Conservation (phyloP, 2,888 invertebrate species). For the Noctua janthina region DNA sequence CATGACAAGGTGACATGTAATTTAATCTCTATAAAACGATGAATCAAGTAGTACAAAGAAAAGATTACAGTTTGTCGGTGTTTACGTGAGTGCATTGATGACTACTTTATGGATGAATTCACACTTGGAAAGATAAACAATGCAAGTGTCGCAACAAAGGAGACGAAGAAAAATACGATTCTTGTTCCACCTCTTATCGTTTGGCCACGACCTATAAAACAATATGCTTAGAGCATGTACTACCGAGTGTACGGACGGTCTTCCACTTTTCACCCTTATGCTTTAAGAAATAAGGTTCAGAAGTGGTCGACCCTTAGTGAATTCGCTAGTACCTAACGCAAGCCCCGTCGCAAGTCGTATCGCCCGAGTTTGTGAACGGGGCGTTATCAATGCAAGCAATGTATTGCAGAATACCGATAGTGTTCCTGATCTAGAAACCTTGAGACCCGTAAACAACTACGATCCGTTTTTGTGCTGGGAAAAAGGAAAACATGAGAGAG, state of each 20-base stretch:
- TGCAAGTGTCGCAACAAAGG: conserved; percentile 19
- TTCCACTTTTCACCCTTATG: no score
- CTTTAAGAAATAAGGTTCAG: no score
- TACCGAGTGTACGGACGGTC: no score
- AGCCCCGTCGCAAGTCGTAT: background rate
- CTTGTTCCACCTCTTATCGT: background rate
- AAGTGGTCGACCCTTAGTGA: no score
- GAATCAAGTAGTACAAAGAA: conserved; percentile 35
- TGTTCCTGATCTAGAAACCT: conserved; percentile 22
- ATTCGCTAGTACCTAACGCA: background rate
- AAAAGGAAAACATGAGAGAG: conserved; percentile 30
- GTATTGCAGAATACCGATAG: conserved; percentile 18
- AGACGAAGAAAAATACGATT: conserved; percentile 31
- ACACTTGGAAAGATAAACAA: conserved; percentile 28
- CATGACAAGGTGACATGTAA: conserved; percentile 3
- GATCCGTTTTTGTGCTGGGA: conserved; percentile 14
- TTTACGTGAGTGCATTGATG: conserved; percentile 27
- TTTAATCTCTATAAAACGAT: conserved; percentile 2
- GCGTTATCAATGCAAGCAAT: background rate
- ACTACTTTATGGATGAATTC: conserved; percentile 20
- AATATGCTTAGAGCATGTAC: background rate
- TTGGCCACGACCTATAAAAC: background rate
- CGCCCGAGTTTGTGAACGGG: background rate
- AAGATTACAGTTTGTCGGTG: conserved; percentile 12
- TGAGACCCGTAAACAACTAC: conserved; percentile 16